These are phyloP conservation scores for Merluccius polli DNA, from an alignment of 2,797 vertebrate genomes.

Conservation along the genomic window DNA sequence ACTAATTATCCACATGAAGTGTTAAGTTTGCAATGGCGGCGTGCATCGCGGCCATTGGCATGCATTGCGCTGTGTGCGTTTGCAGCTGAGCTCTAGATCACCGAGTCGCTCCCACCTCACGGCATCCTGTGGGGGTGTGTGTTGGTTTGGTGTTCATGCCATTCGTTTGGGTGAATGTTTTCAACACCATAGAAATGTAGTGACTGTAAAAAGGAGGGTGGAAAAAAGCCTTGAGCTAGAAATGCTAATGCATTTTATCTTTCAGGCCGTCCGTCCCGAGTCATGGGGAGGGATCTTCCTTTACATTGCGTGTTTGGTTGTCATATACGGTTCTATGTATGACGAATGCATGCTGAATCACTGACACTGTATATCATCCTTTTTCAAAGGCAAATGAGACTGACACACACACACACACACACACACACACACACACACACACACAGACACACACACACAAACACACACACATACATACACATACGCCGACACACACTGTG, in stretches of 20 bases:
- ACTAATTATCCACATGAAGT: constrained; percentile 73
- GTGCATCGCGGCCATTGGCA: constrained; percentile 57
- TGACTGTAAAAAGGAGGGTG: neutral
- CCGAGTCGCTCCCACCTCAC: constrained; percentile 22
- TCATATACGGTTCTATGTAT: neutral
- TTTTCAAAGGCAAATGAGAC: no score
- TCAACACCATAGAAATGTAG: neutral
- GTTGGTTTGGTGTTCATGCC: neutral
- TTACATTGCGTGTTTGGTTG: neutral
- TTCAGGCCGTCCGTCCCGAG: neutral
- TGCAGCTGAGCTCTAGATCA: constrained; percentile 64
- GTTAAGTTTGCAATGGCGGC: constrained; percentile 63
- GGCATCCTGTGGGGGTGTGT: neutral
- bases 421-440: no score
- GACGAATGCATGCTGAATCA: neutral
- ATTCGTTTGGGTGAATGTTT: neutral
- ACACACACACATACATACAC: neutral
- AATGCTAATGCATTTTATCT: neutral
- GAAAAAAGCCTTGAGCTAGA: neutral
- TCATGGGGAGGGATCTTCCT: neutral
- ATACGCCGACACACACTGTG: neutral
- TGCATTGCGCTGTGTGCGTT: constrained; percentile 50
- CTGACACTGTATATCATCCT: no score
- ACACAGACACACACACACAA: neutral
- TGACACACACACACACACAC: neutral